These are phyloP conservation scores for Altica lythri DNA, from an alignment of 2,888 invertebrate genomes.

Conservation along the genomic window DNA sequence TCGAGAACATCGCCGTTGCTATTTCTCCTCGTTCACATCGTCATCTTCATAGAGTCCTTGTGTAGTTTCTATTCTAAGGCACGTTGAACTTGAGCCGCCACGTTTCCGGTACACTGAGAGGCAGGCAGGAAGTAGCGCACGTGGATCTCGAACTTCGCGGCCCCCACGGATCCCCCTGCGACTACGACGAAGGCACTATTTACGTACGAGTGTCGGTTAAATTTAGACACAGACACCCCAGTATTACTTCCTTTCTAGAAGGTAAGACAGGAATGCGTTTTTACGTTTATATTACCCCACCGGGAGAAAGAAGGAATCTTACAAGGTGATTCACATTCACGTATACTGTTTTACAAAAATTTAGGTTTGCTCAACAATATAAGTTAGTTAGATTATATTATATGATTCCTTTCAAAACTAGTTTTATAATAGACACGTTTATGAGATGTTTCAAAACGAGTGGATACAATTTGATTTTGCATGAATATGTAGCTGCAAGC, in stretches of 20 bases:
- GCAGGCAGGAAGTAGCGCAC: slow-evolving; percentile 35
- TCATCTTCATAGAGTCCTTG: slow-evolving; percentile 7
- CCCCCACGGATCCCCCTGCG: slow-evolving; percentile 11
- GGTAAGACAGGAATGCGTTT: slow-evolving; percentile 10
- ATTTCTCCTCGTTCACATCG: neutral
- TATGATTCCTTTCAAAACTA: too few species aligned
- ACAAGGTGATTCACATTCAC: neutral
- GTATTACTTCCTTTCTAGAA: slow-evolving; percentile 13
- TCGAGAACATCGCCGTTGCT: slow-evolving; percentile 1
- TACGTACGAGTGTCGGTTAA: slow-evolving; percentile 21
- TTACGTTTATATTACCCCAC: slow-evolving; percentile 7
- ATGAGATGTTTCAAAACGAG: too few species aligned
- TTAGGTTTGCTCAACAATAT: too few species aligned
- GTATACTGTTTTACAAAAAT: too few species aligned
- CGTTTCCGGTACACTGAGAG: slow-evolving; percentile 30
- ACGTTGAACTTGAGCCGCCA: slow-evolving; percentile 29
- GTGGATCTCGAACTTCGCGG: slow-evolving; percentile 26
- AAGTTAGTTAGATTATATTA: too few species aligned
- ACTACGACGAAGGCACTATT: slow-evolving; percentile 13
- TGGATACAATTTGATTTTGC: too few species aligned
- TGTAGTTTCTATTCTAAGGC: slow-evolving; percentile 24
- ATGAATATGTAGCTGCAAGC: too few species aligned
- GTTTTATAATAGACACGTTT: too few species aligned
- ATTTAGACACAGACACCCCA: slow-evolving; percentile 29
- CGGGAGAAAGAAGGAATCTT: neutral